Evolutionary conservation across 2,113 vertebrate genomes (phyloP), one percentile per base, ranked within the genome.

Genomic region (Leiothrix lutea): DNA sequence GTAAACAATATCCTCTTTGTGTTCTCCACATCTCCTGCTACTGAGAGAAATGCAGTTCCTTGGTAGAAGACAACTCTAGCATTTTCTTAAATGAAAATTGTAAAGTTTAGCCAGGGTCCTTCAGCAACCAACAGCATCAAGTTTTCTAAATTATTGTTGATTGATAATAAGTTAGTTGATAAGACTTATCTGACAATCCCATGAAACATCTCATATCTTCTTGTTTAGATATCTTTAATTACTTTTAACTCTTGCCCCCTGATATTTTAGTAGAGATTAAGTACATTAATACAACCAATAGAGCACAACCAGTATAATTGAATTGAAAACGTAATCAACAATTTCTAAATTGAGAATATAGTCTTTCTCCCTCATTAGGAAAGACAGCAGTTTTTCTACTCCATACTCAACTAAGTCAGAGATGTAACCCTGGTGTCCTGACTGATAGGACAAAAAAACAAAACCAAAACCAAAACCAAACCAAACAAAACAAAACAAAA

Each of bases 361-460:
- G 15, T 48, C 5, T 71, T 67, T 45, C 38, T 85, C 33, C 15
- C 6, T 42, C 31, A 40, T 60, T 60, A 73, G 16, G 31, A 47
- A 71, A 44, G 31, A 29, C 50, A 64, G 13, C 20, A 81, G 9
- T 38, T 9, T 77, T 80, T 82, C 64, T 84, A 12, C 5, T 35
- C 11, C 28, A 28, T 40, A 10, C 71, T 85, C 36, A 60, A 20
- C 47, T 26, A 50, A 86, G 9, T 36, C 47, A 60, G n/a, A 85
- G 9, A 16, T 29, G 18, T 36, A 61, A 48, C 7, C 3, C 29
- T 40, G 13, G 25, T 48, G 8, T 40, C 10, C 16, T 38, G 29
- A 54, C 2, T 58, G 21, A 72, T 1, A 56, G 9, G 9, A 1
- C 19, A 38, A n/a, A 45, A 29, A 1, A 35, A n/a, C n/a, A n/a